Evolutionary conservation across 2,888 invertebrate species (phyloP).

Genomic region (Holacanthella duospinosa): DNA sequence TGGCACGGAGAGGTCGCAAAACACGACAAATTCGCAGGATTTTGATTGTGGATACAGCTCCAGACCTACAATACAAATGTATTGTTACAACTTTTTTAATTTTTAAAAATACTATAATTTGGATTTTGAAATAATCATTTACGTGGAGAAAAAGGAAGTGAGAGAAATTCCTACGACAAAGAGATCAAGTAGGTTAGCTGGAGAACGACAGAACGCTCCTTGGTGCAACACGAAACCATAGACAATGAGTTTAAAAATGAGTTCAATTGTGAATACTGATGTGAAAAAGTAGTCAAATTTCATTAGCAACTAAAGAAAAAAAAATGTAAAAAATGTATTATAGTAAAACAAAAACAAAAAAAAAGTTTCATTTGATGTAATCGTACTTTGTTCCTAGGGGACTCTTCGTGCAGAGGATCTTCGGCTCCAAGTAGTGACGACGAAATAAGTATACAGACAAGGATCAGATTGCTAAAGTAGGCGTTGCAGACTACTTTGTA

Average conservation of each 20-base stretch:
- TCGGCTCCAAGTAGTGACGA: constrained; percentile 17
- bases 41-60: constrained; percentile 50
- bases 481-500: constrained; percentile 24
- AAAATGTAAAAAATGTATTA: background rate
- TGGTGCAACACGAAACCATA: constrained; percentile 51
- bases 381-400: constrained; percentile 22
- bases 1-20: constrained; percentile 51
- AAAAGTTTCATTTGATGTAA: background rate
- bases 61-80: constrained; percentile 37
- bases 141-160: constrained; percentile 49
- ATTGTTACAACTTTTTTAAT: constrained; percentile 4
- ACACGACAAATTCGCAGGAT: constrained; percentile 52
- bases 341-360: no score
- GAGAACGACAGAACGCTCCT: constrained; percentile 52
- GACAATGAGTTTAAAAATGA: constrained; percentile 50
- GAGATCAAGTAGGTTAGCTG: constrained; percentile 52
- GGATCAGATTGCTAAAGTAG: constrained; percentile 26
- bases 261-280: constrained; percentile 52
- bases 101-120: background rate
- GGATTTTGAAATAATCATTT: constrained; percentile 32
- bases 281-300: constrained; percentile 55
- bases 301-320: constrained; percentile 46
- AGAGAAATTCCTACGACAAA: constrained; percentile 52
- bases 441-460: constrained; percentile 24
- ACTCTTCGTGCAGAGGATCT: constrained; percentile 22